Evolutionary conservation across 2,113 vertebrate genomes (phyloP), one percentile per base, ranked within the genome.

Genomic region (Nettapus auritus): DNA sequence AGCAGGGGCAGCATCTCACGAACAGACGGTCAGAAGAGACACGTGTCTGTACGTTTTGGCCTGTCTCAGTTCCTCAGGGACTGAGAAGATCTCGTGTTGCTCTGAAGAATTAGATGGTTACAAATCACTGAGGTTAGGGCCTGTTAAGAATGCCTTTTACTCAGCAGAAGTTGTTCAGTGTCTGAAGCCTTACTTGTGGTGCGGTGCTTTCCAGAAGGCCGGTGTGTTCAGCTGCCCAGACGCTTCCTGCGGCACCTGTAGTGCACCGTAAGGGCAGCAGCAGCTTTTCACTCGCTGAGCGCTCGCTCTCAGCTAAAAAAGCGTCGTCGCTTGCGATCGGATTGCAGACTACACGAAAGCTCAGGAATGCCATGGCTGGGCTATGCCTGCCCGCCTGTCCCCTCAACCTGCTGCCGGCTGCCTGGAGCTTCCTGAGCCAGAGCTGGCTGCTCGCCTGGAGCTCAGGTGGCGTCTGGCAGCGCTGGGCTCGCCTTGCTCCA

Each of bases 261-360:
- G 40, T 21, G 56, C 56, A 42, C 16, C 42, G 1, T 18, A 63
- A 82, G 77, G 57, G 62, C 87, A 91, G 78, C 67, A 9, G 1
- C 29, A 60, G 66, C 17, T 52, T 82, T 76, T 11, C 40, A 89
- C 68, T 46, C 33, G 8, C 9, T 86, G 86, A 94, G 76, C 7
- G 28, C 50, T 82, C 89, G 59, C 92, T 93, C 74, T 70, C 20
- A 3, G 21, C 56, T 70, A 81, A 26, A 46, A 73, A 63, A 87
- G 31, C 33, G 48, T 94, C 53, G 3, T 63, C 0, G 0, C 46
- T 91, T 94, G 75, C 83, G 79, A 74, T 93, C 34, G 1, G 0
- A 48, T 76, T 93, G 86, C 92, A 93, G 88, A 89, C 85, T 90
- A 88, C 90, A 80, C 55, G 71, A 79, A 77, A 71, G 63, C 67